Conservation (phyloP, 2,888 invertebrate species). For the Megastigmus dorsalis region DNA sequence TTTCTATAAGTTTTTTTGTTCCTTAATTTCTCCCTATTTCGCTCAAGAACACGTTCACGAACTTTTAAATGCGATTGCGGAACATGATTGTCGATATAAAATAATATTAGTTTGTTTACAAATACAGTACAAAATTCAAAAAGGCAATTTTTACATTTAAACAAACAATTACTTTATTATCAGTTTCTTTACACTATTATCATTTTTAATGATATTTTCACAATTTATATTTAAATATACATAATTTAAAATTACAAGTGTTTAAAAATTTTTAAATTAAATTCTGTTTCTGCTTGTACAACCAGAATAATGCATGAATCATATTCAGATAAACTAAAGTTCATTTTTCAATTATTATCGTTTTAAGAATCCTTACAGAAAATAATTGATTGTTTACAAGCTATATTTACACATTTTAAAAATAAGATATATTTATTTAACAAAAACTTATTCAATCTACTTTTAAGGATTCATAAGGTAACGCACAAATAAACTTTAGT, state of each 20-base stretch:
- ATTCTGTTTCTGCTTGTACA: no score
- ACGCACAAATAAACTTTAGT: constrained; percentile 14
- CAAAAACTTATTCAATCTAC: constrained; percentile 27
- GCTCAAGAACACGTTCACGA: constrained; percentile 15
- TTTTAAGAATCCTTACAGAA: constrained; percentile 49
- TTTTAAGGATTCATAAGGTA: constrained; percentile 12
- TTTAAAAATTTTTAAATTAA: no score
- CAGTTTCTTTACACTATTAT: constrained; percentile 15
- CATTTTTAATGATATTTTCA: constrained; percentile 12
- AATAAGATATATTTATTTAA: constrained; percentile 26
- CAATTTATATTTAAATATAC: no score
- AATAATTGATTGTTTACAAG: constrained; percentile 45
- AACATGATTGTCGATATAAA: constrained; percentile 32
- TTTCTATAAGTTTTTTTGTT: constrained; percentile 3
- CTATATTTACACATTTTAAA: constrained; percentile 46
- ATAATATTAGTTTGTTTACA: constrained; percentile 29
- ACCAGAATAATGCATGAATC: not conserved
- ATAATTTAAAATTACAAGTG: no score
- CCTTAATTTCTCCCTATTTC: not conserved
- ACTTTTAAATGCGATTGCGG: constrained; percentile 30
- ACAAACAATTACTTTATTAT: constrained; percentile 12
- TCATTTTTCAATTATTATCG: constrained; percentile 41
- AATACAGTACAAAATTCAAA: not conserved
- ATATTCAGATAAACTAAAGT: constrained; percentile 1
- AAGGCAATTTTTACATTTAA: not conserved